Base-by-base conservation (phyloP, 1,140 invertebrate genomes). In the Caenorhabditis remanei region DNA sequence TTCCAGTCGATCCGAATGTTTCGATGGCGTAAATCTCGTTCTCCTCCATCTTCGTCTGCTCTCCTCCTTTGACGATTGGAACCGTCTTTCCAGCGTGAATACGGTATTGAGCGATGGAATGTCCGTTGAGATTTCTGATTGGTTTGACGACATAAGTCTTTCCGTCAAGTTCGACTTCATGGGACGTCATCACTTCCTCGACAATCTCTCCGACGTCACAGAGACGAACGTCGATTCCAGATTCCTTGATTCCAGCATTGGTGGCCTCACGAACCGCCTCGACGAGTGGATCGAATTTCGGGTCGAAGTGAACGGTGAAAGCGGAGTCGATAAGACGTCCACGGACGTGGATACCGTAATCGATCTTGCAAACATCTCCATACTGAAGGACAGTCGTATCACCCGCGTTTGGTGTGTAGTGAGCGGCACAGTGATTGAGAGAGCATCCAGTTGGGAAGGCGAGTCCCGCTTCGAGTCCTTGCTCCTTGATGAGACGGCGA, bases 51-150 rank as follows among this genome's bases (percentile, higher is more conserved):
- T 96, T 95, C 8, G 96, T 97, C 2, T 96, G 96, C 93, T 99
- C 98, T 0, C 98, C 98, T 24, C 98, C 98, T 93, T 98, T 99
- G 0, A 99, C 98, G 92, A 99, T 99, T 6, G 98, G 98, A 9
- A 99, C 98, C 13, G 98, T 99, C 94, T 99, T 99, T 3, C 98
- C 98, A 83, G 97, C 97, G 94, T 99, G 98, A 91, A 99, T 99
- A 90, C 96, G 85, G 58, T 88, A 88, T 55, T 67, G 87, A 11
- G 85, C 87, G 53, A 88, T 88, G 0, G 87, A 88, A 55, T 88
- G 87, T 7, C 91, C 91, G 65, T 92, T 93, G 21, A 92, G 94
- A 94, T 99, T 99, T 67, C 98, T 95, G 91, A 99, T 99, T 4
- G 97, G 96, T 93, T 99, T 99, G 6, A 99, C 96, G 94, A 95